Evolutionary conservation across 2,113 vertebrate species (phyloP), one percentile per base, ranked within the genome.

Genomic region (Peromyscus maniculatus): DNA sequence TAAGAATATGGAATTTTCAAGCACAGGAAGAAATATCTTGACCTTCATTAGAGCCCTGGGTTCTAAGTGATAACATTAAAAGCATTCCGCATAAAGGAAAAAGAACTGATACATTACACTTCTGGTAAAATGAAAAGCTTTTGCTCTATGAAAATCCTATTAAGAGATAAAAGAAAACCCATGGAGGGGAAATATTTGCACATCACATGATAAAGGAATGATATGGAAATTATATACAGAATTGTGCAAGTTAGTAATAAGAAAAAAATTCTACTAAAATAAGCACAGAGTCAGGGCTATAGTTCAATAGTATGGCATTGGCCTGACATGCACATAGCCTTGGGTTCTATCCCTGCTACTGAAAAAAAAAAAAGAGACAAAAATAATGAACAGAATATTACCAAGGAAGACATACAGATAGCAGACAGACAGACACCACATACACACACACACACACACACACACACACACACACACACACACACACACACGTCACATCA

Each of bases 41-140:
- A 91, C 92, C 43, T 49, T 93, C 15, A 9, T 43, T 82, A 79
- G 94, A 55, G 55, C 0, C 4, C 52, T 66, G 52, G 49, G 31
- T 74, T 92, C 46, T 89, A 22, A 89, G 43, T 59, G 39, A 72
- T 11, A 26, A 52, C 55, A 91, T 31, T 87, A 93, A 96, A 96
- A 94, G 21, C 26, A 88, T 43, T 33, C 80, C 66, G 46, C 21
- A 66, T 9, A 52, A 83, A 87, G 71, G 78, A 82, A 86, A 95
- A 89, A 66, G 66, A 87, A 36, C 0, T 12, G 24, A 71, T 36
- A 72, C 22, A 28, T 49, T 19, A 80, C 31, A 93, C 31, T 52
- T 93, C 59, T 26, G 62, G 69, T 43, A 71, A 91, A 93, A 93
- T 26, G 52, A 93, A 95, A 83, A 84, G 62, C 39, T 78, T 83